These are phyloP conservation scores for Sapayoa aenigma DNA, from an alignment of 2,113 vertebrate genomes.

Conservation along the genomic window DNA sequence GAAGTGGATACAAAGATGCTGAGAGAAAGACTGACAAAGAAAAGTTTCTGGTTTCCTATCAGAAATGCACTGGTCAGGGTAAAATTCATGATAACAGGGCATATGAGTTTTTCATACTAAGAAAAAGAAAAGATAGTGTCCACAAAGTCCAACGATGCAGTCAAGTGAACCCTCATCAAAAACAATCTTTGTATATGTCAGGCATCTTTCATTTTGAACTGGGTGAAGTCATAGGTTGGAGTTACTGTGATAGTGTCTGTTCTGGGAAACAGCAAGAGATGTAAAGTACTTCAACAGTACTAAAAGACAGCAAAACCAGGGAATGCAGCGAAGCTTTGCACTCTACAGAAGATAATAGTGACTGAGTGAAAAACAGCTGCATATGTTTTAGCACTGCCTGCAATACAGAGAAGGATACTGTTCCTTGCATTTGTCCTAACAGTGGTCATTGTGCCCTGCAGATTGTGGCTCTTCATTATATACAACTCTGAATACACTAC, in stretches of 20 bases:
- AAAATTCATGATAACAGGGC: not conserved
- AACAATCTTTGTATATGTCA: not conserved
- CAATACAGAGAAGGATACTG: not conserved
- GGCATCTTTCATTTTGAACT: not conserved
- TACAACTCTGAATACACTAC: not conserved
- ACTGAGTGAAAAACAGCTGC: not conserved
- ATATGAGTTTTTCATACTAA: not conserved
- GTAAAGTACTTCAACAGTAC: not conserved
- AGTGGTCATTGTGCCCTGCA: not conserved
- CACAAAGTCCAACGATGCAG: not conserved
- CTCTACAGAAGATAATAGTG: not conserved
- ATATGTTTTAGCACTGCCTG: not conserved
- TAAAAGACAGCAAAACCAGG: not conserved
- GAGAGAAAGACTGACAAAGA: not conserved
- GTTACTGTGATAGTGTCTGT: not conserved
- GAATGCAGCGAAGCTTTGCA: not conserved
- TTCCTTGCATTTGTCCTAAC: not conserved
- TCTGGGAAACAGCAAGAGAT: not conserved
- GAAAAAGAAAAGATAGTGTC: not conserved
- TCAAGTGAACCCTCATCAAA: not conserved
- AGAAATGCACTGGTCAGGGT: not conserved
- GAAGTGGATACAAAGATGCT: not conserved
- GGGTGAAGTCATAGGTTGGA: not conserved
- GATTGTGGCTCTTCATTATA: not conserved
- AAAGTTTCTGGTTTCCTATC: not conserved